phyloP scores from a whole-genome alignment of 2,113 vertebrate genomes.

The Actenoides lindsayi region DNA sequence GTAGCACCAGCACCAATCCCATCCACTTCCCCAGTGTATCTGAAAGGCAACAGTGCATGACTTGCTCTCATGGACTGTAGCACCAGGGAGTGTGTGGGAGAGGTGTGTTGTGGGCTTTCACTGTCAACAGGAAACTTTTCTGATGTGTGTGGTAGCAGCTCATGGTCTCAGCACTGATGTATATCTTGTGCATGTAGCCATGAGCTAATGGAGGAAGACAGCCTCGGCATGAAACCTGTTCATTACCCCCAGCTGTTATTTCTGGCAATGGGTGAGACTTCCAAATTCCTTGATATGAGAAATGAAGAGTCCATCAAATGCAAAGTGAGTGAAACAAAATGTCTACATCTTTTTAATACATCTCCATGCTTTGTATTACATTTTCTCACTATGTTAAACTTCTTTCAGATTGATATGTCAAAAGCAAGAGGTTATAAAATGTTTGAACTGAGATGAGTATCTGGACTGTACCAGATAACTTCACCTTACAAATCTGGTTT shows the following conservation, averaged over 20 bases:
- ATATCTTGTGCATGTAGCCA: background rate
- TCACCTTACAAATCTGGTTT: background rate
- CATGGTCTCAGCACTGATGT: background rate
- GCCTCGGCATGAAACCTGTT: background rate
- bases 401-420: background rate
- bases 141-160: background rate
- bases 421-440: background rate
- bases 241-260: background rate
- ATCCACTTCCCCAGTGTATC: background rate
- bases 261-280: background rate
- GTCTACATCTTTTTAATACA: background rate
- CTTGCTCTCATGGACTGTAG: background rate
- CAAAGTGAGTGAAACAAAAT: background rate
- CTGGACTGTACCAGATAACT: background rate
- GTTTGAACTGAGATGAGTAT: background rate
- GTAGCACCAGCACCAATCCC: background rate
- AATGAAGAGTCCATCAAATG: background rate
- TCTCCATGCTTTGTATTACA: background rate
- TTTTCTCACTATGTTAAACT: background rate
- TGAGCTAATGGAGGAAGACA: background rate
- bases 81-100: background rate
- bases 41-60: background rate
- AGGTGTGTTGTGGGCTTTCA: background rate
- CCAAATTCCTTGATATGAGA: background rate
- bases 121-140: background rate